Conservation (phyloP, 2,113 vertebrate genomes). For the Tylochromis polylepis region DNA sequence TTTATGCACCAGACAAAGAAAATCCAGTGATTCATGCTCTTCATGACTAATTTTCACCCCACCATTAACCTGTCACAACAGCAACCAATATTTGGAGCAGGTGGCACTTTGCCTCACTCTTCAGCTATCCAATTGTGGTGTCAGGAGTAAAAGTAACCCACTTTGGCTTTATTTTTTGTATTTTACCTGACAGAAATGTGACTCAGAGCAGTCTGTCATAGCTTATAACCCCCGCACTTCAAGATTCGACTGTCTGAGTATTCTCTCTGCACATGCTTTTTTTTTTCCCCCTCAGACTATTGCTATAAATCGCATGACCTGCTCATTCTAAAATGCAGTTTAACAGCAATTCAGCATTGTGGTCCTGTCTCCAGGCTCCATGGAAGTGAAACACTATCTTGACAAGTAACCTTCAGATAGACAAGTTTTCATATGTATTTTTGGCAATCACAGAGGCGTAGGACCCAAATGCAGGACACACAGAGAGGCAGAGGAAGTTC, state of each 20-base stretch:
- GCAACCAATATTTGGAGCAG: not conserved
- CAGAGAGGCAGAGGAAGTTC: not conserved
- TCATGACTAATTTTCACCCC: not conserved
- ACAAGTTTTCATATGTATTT: not conserved
- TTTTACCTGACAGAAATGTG: not conserved
- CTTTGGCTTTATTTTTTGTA: not conserved
- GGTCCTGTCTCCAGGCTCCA: not conserved
- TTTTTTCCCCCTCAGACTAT: not conserved
- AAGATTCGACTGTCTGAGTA: not conserved
- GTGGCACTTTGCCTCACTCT: not conserved
- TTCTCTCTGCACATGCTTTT: not conserved
- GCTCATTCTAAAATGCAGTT: not conserved
- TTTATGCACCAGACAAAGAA: not conserved
- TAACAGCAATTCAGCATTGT: not conserved
- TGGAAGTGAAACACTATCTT: not conserved
- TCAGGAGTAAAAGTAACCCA: not conserved
- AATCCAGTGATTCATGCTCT: not conserved
- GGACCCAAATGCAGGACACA: not conserved
- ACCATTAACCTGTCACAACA: not conserved
- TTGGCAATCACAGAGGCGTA: not conserved
- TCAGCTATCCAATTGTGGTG: not conserved
- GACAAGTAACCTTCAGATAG: not conserved
- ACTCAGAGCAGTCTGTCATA: not conserved
- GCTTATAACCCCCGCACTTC: not conserved
- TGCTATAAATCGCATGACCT: not conserved